Evolutionary conservation across 2,113 vertebrate genomes (phyloP).

Genomic region (Hippocampus comes): DNA sequence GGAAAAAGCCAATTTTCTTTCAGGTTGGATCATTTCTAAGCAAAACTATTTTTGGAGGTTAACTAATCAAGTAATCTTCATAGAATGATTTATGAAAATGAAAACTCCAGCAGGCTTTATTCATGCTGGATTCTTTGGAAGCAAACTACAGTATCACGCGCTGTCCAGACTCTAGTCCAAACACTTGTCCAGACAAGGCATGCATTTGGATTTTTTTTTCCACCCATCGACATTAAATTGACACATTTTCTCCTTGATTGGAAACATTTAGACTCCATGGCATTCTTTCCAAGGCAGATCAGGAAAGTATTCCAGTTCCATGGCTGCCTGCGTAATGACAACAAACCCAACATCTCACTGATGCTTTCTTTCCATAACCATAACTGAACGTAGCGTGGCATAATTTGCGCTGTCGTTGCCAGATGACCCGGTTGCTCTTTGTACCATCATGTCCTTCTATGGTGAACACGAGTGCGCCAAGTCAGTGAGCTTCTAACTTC

Average conservation of each 20-base stretch:
- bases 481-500: slow-evolving; percentile 12
- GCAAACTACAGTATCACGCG: neutral
- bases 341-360: slow-evolving; percentile 10
- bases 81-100: neutral
- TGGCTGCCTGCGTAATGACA: slow-evolving; percentile 1
- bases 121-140: neutral
- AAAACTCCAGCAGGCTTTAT: neutral
- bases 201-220: slow-evolving; percentile 1
- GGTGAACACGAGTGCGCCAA: slow-evolving; percentile 30
- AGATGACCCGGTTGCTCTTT: slow-evolving; percentile 19
- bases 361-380: slow-evolving; percentile 10
- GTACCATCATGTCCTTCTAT: slow-evolving; percentile 43
- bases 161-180: neutral
- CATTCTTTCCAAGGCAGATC: neutral
- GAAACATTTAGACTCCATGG: slow-evolving; percentile 7
- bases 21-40: too few species aligned
- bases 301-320: neutral
- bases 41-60: too few species aligned
- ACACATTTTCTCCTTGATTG: slow-evolving; percentile 7
- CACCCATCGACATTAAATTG: neutral
- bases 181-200: slow-evolving; percentile 14
- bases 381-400: slow-evolving; percentile 18
- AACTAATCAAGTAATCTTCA: neutral
- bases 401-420: slow-evolving; percentile 24
- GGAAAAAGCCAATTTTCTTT: too few species aligned